Evolutionary conservation across 2,888 invertebrate genomes (phyloP).

Genomic region (Pristionchus arcanus): DNA sequence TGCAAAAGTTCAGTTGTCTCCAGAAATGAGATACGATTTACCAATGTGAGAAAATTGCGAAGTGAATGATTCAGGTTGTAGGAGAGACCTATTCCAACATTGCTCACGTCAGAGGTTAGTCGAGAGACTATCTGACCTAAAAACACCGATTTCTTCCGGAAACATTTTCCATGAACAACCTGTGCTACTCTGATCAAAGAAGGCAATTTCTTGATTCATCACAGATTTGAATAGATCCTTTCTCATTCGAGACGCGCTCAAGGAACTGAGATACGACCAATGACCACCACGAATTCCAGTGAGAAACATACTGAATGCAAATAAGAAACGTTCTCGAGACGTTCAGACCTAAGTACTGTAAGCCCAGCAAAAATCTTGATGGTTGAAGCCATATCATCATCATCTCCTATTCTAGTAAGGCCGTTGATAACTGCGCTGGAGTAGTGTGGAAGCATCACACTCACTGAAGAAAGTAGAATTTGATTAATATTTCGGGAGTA

Average conservation of each 20-base stretch:
- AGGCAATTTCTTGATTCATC: constrained; percentile 79
- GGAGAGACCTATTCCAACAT: constrained; percentile 78
- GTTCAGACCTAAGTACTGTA: not conserved
- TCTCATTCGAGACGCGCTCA: constrained; percentile 76
- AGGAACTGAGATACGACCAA: constrained; percentile 74
- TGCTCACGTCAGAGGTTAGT: constrained; percentile 80
- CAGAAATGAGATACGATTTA: not conserved
- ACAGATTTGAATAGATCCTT: constrained; percentile 78
- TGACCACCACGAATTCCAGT: constrained; percentile 77
- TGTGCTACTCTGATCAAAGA: constrained; percentile 79
- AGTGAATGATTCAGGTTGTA: constrained; percentile 79
- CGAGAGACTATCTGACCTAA: constrained; percentile 79
- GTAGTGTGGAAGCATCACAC: not conserved
- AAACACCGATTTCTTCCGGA: too few species aligned
- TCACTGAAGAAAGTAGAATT: not conserved
- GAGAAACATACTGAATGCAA: constrained; percentile 70
- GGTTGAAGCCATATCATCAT: not conserved
- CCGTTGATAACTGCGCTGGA: not conserved
- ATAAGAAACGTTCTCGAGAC: too few species aligned
- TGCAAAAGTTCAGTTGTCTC: not conserved
- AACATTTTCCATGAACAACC: too few species aligned
- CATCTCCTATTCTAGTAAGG: not conserved
- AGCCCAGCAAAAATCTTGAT: not conserved
- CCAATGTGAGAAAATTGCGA: constrained; percentile 66
- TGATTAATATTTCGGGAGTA: not conserved